Evolutionary conservation across 1,140 invertebrate species (phyloP), one percentile per base, ranked within the genome.

Genomic region (Zophobas morio): DNA sequence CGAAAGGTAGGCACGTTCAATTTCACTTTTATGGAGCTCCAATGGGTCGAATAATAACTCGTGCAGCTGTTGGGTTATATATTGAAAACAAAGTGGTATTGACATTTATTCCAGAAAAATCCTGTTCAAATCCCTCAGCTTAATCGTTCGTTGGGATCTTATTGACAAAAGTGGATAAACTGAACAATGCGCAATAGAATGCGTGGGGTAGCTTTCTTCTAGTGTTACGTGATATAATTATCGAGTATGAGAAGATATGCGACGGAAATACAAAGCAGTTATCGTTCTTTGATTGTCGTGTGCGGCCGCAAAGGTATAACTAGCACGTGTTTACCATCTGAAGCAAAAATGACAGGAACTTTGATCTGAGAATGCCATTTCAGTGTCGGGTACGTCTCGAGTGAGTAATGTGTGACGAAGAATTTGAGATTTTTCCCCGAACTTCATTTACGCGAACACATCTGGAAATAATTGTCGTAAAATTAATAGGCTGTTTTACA

Each of bases 311-410:
- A 75, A 60, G 74, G 74, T 66, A 74, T 66, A 20, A 20, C 75
- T 51, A 40, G 78, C 80, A 81, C 78, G 80, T 81, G 80, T 81
- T 75, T 63, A 57, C 79, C 79, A 81, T 81, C 76, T 81, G 79
- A 79, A 76, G 71, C 70, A 70, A 74, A 77, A 70, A 79, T 72
- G 75, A 73, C 75, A 74, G 75, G 77, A 74, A 79, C 78, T 79
- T 79, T 79, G 80, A 78, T 79, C 76, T 71, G 70, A 53, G 77
- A 80, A 80, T 80, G 79, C 79, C 79, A 80, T 80, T 80, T 80
- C 75, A 74, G 79, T 75, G 77, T 80, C 74, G 74, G 75, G 57
- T 77, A 66, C 79, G 60, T 74, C 71, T 57, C 40, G 70, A 71
- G 75, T 81, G 75, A 81, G 74, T 81, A 81, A 79, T 78, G 78